A percentile compares a stretch with the other conserved stretches of the same genome.
Conservation (phyloP, 2,888 invertebrate genomes). For the Lasioglossum figueresi region DNA sequence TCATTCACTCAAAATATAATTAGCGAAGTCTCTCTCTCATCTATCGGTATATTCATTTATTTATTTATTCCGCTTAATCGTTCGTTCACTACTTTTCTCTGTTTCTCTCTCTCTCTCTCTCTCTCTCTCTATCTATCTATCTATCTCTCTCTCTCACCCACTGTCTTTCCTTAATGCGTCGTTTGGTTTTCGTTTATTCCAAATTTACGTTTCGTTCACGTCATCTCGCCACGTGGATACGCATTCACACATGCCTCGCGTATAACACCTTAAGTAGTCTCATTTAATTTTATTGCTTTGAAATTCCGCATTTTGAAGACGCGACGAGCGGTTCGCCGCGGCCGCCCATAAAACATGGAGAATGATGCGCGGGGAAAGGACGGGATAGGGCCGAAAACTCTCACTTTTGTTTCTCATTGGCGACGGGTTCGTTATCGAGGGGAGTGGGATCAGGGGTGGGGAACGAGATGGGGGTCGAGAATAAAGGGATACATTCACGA, state of each 20-base stretch:
- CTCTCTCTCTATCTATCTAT: not conserved
- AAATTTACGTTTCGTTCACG: not conserved
- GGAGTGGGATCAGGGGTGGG: not conserved
- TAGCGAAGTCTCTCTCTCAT: constrained; percentile 30
- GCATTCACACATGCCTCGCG: constrained; percentile 64
- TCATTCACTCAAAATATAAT: constrained; percentile 49
- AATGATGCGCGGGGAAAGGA: constrained; percentile 56
- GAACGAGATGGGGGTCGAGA: not conserved
- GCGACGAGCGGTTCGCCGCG: constrained; percentile 54
- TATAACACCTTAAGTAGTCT: constrained; percentile 73
- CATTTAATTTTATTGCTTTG: constrained; percentile 82
- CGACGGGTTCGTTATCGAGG: not conserved
- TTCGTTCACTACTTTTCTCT: constrained; percentile 2
- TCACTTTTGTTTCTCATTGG: constrained; percentile 19
- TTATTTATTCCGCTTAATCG: not conserved
- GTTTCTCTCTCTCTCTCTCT: not conserved
- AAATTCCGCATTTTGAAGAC: constrained; percentile 80
- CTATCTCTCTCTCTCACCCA: not conserved
- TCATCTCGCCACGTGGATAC: constrained; percentile 13
- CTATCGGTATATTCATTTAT: not conserved
- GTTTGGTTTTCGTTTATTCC: constrained; percentile 2
- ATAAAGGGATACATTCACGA: constrained; percentile 41
- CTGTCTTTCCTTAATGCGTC: not conserved
- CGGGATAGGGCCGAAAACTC: constrained; percentile 29
- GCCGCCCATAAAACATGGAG: constrained; percentile 60